phyloP scores from a whole-genome alignment of 2,888 invertebrate species.

The Oasisia sp. region DNA sequence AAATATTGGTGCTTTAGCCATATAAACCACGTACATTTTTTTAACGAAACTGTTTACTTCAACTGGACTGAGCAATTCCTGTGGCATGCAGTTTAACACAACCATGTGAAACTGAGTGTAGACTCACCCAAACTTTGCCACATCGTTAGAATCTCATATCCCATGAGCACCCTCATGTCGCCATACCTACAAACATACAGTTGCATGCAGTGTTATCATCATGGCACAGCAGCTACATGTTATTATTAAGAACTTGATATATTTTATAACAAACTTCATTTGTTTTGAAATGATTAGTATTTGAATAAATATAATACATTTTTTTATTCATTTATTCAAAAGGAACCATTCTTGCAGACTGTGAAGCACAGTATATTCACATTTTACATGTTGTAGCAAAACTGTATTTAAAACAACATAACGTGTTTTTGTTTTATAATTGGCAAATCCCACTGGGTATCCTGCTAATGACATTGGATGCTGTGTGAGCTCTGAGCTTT shows the following conservation, averaged over 20 bases:
- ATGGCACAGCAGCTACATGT: not conserved
- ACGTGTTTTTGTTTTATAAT: no score
- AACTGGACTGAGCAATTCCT: not conserved
- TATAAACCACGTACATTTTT: no score
- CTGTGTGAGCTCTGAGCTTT: no score
- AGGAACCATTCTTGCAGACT: not conserved
- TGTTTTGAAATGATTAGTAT: not conserved
- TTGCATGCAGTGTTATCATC: not conserved
- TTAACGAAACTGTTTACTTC: no score
- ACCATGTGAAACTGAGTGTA: not conserved
- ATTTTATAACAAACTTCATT: not conserved
- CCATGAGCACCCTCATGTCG: conserved; percentile 92
- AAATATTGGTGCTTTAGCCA: no score
- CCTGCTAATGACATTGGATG: no score
- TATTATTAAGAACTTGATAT: not conserved
- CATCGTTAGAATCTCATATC: conserved; percentile 88
- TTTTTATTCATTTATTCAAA: not conserved
- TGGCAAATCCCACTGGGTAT: no score
- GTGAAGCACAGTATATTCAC: not conserved
- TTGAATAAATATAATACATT: not conserved
- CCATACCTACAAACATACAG: conserved; percentile 70
- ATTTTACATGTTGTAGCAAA: not conserved
- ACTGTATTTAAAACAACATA: not conserved
- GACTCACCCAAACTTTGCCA: conserved; percentile 85
- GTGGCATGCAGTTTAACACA: not conserved